Base-by-base conservation (phyloP, 2,113 vertebrate genomes). In the Alaudala cheleensis region DNA sequence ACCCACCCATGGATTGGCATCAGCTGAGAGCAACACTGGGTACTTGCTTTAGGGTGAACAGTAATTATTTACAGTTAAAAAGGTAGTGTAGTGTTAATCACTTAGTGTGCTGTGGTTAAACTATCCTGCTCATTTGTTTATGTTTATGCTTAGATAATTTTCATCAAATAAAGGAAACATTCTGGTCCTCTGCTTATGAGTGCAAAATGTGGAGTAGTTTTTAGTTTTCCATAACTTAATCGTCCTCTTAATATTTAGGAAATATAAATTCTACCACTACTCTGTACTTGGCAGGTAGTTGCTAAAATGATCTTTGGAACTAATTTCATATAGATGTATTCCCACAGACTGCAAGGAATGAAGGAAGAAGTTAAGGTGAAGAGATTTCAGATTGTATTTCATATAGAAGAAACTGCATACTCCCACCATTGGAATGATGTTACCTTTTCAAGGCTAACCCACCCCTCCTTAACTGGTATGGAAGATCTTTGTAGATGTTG, bases 241-340 rank as follows among this genome's bases (percentile, higher is more conserved):
- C 13, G 7, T 61, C 33, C 37, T 72, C 26, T 73, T 73, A 28
- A 28, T 92, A 73, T 80, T 76, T 49, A 69, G 78, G 60, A 78
- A 79, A 56, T 42, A 72, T 6, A 74, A 71, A 54, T 56, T 86
- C 26, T 64, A 72, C 12, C 14, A 22, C 20, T 81, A 28, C 23
- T 31, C 8, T 25, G 19, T 33, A 74, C 10, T 72, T 11, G 12
- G 12, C 50, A 71, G 28, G 39, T 88, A 89, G 61, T 94, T 88
- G 66, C 67, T 83, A 34, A 31, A 89, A 58, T 50, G 49, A 2
- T 49, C 21, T 61, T 72, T 66, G 61, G 31, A 72, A 45, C 6
- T 11, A 25, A 78, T 96, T 97, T 96, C 34, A 42, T 94, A 62
- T 34, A 82, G 26, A 54, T 78, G 50, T 84, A 37, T 74, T 94